Conservation (phyloP, 2,888 invertebrate species). For the Papilio elwesi region DNA sequence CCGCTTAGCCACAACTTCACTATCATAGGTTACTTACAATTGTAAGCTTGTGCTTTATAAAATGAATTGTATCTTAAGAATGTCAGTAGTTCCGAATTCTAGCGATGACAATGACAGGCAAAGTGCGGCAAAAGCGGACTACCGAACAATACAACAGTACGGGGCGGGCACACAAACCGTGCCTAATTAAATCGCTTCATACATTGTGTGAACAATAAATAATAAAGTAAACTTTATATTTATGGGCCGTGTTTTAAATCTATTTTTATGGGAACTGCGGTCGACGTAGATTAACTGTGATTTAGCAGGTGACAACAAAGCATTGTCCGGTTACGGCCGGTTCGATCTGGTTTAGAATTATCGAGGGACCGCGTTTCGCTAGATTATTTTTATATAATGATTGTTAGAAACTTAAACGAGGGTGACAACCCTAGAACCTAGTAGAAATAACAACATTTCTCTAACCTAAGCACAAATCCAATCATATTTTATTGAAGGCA, state of each 20-base stretch:
- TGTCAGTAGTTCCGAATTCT: not conserved
- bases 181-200: slow-evolving; percentile 56
- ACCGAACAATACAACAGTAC: slow-evolving; percentile 5
- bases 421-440: slow-evolving; percentile 14
- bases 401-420: not conserved
- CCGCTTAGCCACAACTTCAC: too few species aligned
- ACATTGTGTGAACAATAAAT: slow-evolving; percentile 53
- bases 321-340: slow-evolving; percentile 45
- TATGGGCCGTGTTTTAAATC: slow-evolving; percentile 65
- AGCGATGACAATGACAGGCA: not conserved
- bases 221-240: slow-evolving; percentile 52
- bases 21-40: too few species aligned
- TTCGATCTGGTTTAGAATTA: slow-evolving; percentile 48
- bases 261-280: slow-evolving; percentile 84
- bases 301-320: slow-evolving; percentile 64
- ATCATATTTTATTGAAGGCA: too few species aligned
- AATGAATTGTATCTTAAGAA: not conserved
- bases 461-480: too few species aligned
- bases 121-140: not conserved
- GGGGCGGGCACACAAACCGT: slow-evolving; percentile 47
- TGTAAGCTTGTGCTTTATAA: not conserved
- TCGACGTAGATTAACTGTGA: slow-evolving; percentile 68
- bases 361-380: slow-evolving; percentile 56
- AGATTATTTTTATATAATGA: slow-evolving; percentile 52
- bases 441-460: not conserved